Evolutionary conservation across 2,113 vertebrate genomes (phyloP).

Genomic region (Microtus richardsoni): DNA sequence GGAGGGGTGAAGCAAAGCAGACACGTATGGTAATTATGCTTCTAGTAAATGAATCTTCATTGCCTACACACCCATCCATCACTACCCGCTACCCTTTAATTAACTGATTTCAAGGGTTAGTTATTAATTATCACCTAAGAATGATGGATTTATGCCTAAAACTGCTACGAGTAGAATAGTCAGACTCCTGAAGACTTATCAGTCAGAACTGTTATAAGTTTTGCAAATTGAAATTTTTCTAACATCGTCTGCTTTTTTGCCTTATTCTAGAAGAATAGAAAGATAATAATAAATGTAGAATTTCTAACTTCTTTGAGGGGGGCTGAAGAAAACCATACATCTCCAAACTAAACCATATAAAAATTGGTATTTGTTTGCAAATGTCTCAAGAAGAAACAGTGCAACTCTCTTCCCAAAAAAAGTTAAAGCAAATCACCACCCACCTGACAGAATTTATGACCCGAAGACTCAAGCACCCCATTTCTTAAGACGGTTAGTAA

Average conservation of each 20-base stretch:
- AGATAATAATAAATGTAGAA: not conserved
- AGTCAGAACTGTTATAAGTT: not conserved
- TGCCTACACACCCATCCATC: not conserved
- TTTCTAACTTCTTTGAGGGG: conserved; percentile 16
- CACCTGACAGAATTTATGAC: conserved; percentile 51
- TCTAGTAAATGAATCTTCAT: not conserved
- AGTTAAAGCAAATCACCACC: conserved; percentile 33
- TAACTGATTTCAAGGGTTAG: conserved; percentile 27
- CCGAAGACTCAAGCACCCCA: not conserved
- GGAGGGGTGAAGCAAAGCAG: not conserved
- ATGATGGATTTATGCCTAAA: not conserved
- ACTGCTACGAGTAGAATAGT: not conserved
- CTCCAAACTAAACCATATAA: conserved; percentile 54
- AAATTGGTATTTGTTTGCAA: conserved; percentile 56
- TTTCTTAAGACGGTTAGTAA: conserved; percentile 49
- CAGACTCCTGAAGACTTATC: not conserved
- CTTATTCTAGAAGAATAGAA: conserved; percentile 9
- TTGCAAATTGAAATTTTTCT: conserved; percentile 3
- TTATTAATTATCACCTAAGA: conserved; percentile 7
- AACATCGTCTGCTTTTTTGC: not conserved
- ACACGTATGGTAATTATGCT: not conserved
- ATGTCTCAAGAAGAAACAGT: conserved; percentile 36
- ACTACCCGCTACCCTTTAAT: not conserved
- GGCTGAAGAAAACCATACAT: not conserved
- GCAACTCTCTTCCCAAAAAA: conserved; percentile 47